phyloP scores from a whole-genome alignment of 2,797 vertebrate genomes.

The Spheniscus humboldti region DNA sequence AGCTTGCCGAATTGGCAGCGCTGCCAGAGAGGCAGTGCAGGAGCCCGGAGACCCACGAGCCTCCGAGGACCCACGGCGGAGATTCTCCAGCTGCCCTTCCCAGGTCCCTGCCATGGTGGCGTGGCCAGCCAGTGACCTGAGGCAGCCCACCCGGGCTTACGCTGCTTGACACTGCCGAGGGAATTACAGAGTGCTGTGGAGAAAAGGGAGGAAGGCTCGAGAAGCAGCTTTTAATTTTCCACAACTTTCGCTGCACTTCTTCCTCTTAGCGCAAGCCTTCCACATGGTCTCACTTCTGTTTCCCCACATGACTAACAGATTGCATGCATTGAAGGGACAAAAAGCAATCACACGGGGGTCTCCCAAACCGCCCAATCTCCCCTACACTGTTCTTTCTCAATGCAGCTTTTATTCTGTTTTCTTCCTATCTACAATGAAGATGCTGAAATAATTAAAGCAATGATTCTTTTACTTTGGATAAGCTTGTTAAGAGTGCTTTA shows the following conservation, averaged over 20 bases:
- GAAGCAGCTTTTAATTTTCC: not conserved
- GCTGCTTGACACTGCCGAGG: accelerated
- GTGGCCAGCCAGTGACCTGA: not conserved
- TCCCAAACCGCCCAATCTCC: not conserved
- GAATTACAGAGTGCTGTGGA: accelerated
- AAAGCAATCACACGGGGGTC: not conserved
- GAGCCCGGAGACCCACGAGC: accelerated
- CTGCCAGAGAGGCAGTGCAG: not conserved
- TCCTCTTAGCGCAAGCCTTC: not conserved
- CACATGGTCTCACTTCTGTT: not conserved
- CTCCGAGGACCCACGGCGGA: not conserved
- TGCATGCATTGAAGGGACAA: not conserved
- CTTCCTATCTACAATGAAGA: not conserved
- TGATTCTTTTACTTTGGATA: not conserved
- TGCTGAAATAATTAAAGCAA: slow-evolving; percentile 1
- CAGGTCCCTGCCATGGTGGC: accelerated
- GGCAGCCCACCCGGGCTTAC: not conserved
- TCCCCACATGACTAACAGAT: not conserved
- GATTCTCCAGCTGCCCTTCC: not conserved
- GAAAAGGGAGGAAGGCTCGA: not conserved
- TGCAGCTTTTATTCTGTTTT: not conserved
- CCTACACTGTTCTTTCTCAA: not conserved
- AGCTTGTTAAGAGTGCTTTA: slow-evolving; percentile 9
- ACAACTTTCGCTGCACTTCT: not conserved
- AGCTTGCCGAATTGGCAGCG: accelerated